Evolutionary conservation across 2,113 vertebrate species (phyloP).

Genomic region (Catharus fuscescens): DNA sequence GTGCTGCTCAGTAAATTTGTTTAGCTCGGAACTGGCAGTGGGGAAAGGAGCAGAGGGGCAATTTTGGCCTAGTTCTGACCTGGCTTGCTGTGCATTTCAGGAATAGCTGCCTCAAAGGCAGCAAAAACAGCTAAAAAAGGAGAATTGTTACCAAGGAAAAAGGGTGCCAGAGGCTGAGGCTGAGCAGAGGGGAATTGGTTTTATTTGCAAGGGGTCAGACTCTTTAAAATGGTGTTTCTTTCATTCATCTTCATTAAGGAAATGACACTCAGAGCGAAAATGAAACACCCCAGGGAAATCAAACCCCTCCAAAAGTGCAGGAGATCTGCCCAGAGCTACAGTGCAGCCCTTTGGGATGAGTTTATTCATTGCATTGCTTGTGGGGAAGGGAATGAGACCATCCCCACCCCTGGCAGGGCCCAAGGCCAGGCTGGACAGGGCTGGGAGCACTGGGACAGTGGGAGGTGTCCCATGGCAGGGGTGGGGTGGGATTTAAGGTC

Average conservation of each 20-base stretch:
- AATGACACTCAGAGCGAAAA: neutral
- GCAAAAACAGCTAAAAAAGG: neutral
- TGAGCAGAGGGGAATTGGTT: neutral
- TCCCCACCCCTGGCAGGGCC: neutral
- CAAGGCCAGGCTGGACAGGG: neutral
- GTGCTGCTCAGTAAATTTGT: neutral
- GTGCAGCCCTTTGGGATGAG: neutral
- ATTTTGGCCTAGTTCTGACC: neutral
- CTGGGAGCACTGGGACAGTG: neutral
- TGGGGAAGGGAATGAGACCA: neutral
- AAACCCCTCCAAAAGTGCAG: neutral
- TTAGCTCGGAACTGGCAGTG: neutral
- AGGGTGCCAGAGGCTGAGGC: neutral
- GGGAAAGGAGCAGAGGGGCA: neutral
- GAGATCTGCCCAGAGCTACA: neutral
- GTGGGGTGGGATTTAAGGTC: neutral
- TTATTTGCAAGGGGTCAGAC: neutral
- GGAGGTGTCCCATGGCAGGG: neutral
- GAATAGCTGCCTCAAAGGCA: neutral
- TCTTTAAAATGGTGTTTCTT: neutral
- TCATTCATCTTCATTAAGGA: slow-evolving; percentile 28
- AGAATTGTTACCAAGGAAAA: neutral
- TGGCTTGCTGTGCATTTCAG: neutral
- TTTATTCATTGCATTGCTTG: accelerated
- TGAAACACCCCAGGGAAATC: neutral